Percentiles rank a stretch among this genome's conserved stretches.
Evolutionary conservation across 2,888 invertebrate species (phyloP).

Genomic region (Scaptomyza reducta): DNA sequence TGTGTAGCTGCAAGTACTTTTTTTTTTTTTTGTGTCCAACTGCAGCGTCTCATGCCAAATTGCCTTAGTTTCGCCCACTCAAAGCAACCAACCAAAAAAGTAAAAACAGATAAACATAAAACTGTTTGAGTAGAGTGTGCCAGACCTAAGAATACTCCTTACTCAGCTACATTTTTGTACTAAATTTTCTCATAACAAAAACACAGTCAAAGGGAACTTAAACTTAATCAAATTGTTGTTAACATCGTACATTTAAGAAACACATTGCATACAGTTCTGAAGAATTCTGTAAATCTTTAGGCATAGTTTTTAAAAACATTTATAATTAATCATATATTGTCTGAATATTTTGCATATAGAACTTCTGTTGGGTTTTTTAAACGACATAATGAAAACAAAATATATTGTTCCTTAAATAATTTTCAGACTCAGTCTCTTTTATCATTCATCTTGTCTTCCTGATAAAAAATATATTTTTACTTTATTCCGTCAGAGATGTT

Average conservation of each 20-base stretch:
- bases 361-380: too few species aligned
- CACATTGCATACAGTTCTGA: neutral
- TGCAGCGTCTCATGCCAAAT: conserved; percentile 53
- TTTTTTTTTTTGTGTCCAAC: conserved; percentile 15
- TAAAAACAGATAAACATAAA: conserved; percentile 25
- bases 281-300: neutral
- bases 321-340: neutral
- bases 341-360: too few species aligned
- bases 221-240: too few species aligned
- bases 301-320: neutral
- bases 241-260: too few species aligned
- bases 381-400: too few species aligned
- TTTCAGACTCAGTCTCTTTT: neutral
- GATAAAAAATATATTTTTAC: neutral
- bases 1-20: conserved; percentile 39
- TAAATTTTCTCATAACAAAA: neutral
- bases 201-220: too few species aligned
- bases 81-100: conserved; percentile 5
- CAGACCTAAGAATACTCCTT: neutral
- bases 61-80: conserved; percentile 46
- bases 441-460: neutral
- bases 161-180: neutral
- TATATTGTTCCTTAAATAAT: too few species aligned
- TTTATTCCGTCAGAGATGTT: neutral
- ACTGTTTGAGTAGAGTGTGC: neutral